These are phyloP conservation scores for Ormyrus rosae DNA, from an alignment of 2,888 invertebrate species.

Conservation along the genomic window DNA sequence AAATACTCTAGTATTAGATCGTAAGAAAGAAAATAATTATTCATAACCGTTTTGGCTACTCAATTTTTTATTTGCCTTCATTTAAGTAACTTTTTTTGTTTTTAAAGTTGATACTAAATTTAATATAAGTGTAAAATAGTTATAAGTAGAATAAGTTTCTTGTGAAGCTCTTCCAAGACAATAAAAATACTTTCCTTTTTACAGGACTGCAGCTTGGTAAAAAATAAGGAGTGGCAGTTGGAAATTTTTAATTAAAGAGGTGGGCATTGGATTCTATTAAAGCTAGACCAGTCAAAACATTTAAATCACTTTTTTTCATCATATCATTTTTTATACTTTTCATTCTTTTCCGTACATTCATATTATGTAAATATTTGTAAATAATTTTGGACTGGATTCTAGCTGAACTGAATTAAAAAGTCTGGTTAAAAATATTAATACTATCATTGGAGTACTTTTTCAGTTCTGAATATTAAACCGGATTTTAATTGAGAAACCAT, in stretches of 20 bases:
- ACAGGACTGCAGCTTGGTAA: conserved; percentile 67
- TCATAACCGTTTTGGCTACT: conserved; percentile 29
- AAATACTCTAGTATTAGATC: conserved; percentile 8
- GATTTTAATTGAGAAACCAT: conserved; percentile 63
- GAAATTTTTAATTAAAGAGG: conserved; percentile 63
- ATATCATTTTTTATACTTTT: conserved; percentile 1
- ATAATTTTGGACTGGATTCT: conserved; percentile 31
- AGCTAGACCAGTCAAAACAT: conserved; percentile 41
- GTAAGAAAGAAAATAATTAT: not conserved
- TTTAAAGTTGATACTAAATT: conserved; percentile 25
- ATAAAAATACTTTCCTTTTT: conserved; percentile 69
- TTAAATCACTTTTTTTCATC: conserved; percentile 1
- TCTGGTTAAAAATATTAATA: conserved; percentile 54
- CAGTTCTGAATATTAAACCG: conserved; percentile 63
- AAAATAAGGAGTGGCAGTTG: conserved; percentile 61
- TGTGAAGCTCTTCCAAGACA: conserved; percentile 66
- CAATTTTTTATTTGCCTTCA: conserved; percentile 9
- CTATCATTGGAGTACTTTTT: conserved; percentile 65
- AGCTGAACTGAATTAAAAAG: conserved; percentile 26
- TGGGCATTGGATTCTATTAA: conserved; percentile 63
- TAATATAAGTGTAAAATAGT: conserved; percentile 29
- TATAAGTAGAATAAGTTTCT: conserved; percentile 37
- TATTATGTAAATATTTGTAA: conserved; percentile 15
- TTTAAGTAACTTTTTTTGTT: conserved; percentile 42
- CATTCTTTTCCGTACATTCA: conserved; percentile 24